A percentile compares a stretch with the other conserved stretches of the same genome.
These are phyloP conservation scores for Rallus limicola DNA, from an alignment of 2,113 vertebrate genomes.

Conservation along the genomic window DNA sequence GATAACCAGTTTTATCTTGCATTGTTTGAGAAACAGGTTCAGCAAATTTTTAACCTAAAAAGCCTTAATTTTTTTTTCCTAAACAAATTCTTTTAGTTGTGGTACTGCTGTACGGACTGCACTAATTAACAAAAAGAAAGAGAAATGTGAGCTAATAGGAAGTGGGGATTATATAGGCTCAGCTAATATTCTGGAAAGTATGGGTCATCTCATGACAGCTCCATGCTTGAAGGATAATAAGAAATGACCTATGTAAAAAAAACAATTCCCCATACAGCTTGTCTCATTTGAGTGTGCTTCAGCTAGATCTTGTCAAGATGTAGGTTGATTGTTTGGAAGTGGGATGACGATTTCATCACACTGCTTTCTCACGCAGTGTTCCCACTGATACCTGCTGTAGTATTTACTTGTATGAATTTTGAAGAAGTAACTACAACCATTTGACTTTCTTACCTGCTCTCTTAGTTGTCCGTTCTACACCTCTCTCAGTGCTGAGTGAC, in stretches of 20 bases:
- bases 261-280: neutral
- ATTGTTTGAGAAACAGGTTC: neutral
- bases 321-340: neutral
- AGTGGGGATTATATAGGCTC: neutral
- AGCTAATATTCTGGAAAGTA: neutral
- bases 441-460: neutral
- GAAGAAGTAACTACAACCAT: neutral
- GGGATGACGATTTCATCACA: neutral
- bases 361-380: neutral
- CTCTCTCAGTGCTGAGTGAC: neutral
- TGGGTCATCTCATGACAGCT: neutral
- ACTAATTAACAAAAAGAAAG: neutral
- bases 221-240: neutral
- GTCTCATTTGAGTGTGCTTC: neutral
- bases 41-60: neutral
- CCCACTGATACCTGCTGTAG: neutral
- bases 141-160: neutral
- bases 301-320: fast-evolving
- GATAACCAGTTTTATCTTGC: neutral
- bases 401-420: neutral
- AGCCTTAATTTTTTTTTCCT: neutral
- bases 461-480: neutral
- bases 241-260: neutral
- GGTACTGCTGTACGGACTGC: neutral
- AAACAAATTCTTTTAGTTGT: neutral